phyloP scores from a whole-genome alignment of 2,888 invertebrate species.

The Thera britannica region DNA sequence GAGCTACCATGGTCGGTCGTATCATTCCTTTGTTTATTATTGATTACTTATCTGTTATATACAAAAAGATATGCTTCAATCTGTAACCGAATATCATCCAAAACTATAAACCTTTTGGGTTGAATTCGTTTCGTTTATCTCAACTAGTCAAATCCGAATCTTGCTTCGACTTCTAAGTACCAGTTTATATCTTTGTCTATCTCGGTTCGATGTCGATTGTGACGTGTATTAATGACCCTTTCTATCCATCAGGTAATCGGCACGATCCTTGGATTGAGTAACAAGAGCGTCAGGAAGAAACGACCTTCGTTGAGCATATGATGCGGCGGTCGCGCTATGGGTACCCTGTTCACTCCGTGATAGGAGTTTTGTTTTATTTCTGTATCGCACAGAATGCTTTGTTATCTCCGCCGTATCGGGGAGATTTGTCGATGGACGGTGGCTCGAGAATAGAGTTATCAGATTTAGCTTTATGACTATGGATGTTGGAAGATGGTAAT shows the following conservation, averaged over 20 bases:
- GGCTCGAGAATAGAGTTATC: conserved; percentile 48
- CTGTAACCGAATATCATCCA: too few relatives aligned
- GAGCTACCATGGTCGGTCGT: too few relatives aligned
- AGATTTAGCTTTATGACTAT: conserved; percentile 49
- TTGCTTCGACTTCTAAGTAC: not conserved
- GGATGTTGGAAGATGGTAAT: conserved; percentile 43
- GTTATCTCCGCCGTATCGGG: conserved; percentile 59
- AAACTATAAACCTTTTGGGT: too few relatives aligned
- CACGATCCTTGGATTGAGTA: conserved; percentile 91
- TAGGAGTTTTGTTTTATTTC: conserved; percentile 74
- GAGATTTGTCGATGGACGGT: conserved; percentile 58
- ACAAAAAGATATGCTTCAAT: too few relatives aligned
- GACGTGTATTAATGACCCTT: conserved; percentile 25
- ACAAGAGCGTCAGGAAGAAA: conserved; percentile 91
- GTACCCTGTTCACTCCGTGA: conserved; percentile 73
- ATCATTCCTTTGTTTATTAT: too few relatives aligned
- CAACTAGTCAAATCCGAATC: too few relatives aligned
- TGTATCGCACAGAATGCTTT: conserved; percentile 64
- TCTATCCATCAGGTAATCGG: conserved; percentile 84
- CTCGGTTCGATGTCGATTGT: conserved; percentile 6
- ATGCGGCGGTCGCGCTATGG: conserved; percentile 53
- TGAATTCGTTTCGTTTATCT: too few relatives aligned
- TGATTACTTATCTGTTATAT: too few relatives aligned
- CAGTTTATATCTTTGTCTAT: conserved; percentile 3
- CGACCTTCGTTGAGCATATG: conserved; percentile 91